Evolutionary conservation across 2,113 vertebrate genomes (phyloP).

Genomic region (Neodontobutis hainanensis): DNA sequence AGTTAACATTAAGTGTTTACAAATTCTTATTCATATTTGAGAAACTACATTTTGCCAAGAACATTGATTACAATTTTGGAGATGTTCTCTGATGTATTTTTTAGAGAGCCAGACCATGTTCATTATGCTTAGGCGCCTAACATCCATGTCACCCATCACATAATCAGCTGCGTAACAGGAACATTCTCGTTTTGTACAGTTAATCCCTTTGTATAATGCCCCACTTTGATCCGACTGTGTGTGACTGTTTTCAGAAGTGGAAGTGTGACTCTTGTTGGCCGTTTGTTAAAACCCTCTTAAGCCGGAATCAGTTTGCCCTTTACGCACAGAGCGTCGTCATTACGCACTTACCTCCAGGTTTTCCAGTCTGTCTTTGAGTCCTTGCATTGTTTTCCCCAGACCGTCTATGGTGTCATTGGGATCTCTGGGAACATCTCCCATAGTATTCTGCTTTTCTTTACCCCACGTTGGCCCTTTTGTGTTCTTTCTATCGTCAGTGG

Average conservation of each 20-base stretch:
- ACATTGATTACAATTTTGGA: background rate
- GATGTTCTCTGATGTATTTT: too few relatives aligned
- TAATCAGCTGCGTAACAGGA: background rate
- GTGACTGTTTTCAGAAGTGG: conserved; percentile 12
- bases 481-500: conserved; percentile 73
- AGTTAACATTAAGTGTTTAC: background rate
- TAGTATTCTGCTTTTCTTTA: conserved; percentile 87
- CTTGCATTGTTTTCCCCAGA: conserved; percentile 93
- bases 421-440: conserved; percentile 94
- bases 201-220: conserved; percentile 12
- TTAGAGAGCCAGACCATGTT: too few relatives aligned
- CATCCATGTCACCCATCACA: background rate
- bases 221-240: background rate
- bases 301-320: conserved; percentile 41
- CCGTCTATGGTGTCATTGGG: conserved; percentile 89
- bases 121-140: too few relatives aligned
- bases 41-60: background rate
- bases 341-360: conserved; percentile 86
- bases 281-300: conserved; percentile 18
- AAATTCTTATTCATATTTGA: background rate
- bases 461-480: conserved; percentile 74
- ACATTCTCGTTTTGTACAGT: background rate
- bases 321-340: background rate
- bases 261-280: background rate
- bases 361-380: conserved; percentile 92